phyloP scores from a whole-genome alignment of 2,888 invertebrate genomes.

The Mythimna pallens region DNA sequence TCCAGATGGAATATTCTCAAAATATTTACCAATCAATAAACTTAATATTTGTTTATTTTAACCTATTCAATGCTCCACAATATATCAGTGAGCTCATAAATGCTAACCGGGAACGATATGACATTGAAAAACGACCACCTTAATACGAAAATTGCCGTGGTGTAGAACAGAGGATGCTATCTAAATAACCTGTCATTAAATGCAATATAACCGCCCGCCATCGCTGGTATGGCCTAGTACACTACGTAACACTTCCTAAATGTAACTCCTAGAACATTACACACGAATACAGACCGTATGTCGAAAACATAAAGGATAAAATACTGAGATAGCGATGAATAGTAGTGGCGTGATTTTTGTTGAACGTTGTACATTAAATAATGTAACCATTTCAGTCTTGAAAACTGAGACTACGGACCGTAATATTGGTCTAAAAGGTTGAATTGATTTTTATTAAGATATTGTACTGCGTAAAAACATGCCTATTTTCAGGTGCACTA shows the following conservation, averaged over 20 bases:
- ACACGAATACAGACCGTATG: conserved; percentile 32
- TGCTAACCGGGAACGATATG: conserved; percentile 53
- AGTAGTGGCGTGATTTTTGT: conserved; percentile 5
- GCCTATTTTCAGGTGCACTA: neutral
- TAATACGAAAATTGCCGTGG: conserved; percentile 73
- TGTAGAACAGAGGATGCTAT: conserved; percentile 71
- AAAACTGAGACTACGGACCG: conserved; percentile 6
- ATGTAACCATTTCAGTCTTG: neutral
- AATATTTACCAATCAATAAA: neutral
- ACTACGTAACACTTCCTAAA: conserved; percentile 41
- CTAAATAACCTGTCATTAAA: conserved; percentile 66
- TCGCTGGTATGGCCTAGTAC: conserved; percentile 25
- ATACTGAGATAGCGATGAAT: neutral
- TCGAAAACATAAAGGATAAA: neutral
- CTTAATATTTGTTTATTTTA: neutral
- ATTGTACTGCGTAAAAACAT: neutral
- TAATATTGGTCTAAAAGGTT: conserved; percentile 15
- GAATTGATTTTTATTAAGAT: neutral
- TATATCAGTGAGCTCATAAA: conserved; percentile 31
- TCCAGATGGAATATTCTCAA: neutral
- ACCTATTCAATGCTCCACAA: conserved; percentile 10
- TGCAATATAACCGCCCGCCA: conserved; percentile 60
- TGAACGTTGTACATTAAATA: neutral
- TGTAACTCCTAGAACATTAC: neutral
- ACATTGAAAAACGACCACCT: conserved; percentile 69